These are phyloP conservation scores for Xylocampa areola DNA, from an alignment of 2,888 invertebrate species.

Conservation along the genomic window DNA sequence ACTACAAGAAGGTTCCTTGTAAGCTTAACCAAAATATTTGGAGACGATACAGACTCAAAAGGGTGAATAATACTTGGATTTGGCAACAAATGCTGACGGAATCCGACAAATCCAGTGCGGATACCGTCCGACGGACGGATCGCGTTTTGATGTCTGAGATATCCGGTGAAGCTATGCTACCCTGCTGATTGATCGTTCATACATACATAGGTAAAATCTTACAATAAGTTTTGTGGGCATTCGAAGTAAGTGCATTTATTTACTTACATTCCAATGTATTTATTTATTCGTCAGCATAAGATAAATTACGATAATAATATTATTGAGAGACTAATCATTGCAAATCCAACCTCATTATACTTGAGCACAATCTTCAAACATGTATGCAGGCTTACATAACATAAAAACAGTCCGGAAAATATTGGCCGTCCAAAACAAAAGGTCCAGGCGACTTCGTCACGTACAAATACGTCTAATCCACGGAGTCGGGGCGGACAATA, in stretches of 20 bases:
- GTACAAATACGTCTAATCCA: slow-evolving; percentile 87
- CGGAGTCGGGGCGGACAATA: slow-evolving; percentile 80
- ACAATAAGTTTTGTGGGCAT: not conserved
- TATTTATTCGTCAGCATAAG: no score
- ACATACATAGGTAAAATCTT: slow-evolving; percentile 29
- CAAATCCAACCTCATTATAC: no score
- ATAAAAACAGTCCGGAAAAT: slow-evolving; percentile 43
- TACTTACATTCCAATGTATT: not conserved
- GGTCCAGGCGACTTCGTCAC: slow-evolving; percentile 71
- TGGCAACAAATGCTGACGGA: slow-evolving; percentile 70
- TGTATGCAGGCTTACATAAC: no score
- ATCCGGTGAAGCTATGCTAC: slow-evolving; percentile 54
- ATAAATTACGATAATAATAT: no score
- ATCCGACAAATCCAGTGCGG: slow-evolving; percentile 79
- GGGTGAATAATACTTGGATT: slow-evolving; percentile 83
- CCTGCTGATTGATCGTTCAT: slow-evolving; percentile 67
- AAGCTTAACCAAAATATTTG: slow-evolving; percentile 64
- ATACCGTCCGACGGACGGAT: slow-evolving; percentile 69
- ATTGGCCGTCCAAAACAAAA: slow-evolving; percentile 60
- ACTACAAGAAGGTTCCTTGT: slow-evolving; percentile 59
- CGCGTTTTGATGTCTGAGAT: slow-evolving; percentile 70
- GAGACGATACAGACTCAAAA: slow-evolving; percentile 68
- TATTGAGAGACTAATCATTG: no score
- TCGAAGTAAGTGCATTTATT: not conserved
- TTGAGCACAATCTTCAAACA: no score